Percentiles rank a stretch among this genome's conserved stretches.
phyloP scores from a whole-genome alignment of 2,113 vertebrate genomes.

The Ciconia boyciana region DNA sequence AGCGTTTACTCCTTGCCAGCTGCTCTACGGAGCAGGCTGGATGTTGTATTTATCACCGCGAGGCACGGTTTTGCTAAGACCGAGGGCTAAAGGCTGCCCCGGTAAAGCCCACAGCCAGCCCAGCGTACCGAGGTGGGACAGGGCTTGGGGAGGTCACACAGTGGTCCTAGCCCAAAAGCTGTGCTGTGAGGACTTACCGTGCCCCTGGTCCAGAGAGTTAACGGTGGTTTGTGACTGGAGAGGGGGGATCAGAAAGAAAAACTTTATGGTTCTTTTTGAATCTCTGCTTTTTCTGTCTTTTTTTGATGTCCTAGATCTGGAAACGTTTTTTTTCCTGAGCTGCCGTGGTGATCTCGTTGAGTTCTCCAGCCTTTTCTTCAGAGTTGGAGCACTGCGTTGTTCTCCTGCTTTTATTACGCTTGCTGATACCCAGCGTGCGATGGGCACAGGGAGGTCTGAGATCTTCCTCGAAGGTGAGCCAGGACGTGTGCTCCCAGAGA shows the following conservation, averaged over 20 bases:
- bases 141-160: fast-evolving
- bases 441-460: background rate
- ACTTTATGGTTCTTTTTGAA: fast-evolving
- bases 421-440: fast-evolving
- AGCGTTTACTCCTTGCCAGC: fast-evolving
- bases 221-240: fast-evolving
- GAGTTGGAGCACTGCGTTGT: fast-evolving
- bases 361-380: background rate
- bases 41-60: fast-evolving
- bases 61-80: background rate
- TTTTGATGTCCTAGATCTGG: background rate
- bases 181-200: fast-evolving
- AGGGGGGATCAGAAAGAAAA: background rate
- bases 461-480: background rate
- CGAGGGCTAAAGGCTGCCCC: background rate
- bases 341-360: background rate
- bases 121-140: fast-evolving
- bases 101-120: background rate
- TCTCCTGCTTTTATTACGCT: background rate
- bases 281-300: background rate
- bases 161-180: background rate
- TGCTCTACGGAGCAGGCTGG: fast-evolving
- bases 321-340: fast-evolving
- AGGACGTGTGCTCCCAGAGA: fast-evolving
- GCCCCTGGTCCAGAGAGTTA: background rate